phyloP scores from a whole-genome alignment of 1,140 invertebrate genomes.

The Reticulitermes speratus region DNA sequence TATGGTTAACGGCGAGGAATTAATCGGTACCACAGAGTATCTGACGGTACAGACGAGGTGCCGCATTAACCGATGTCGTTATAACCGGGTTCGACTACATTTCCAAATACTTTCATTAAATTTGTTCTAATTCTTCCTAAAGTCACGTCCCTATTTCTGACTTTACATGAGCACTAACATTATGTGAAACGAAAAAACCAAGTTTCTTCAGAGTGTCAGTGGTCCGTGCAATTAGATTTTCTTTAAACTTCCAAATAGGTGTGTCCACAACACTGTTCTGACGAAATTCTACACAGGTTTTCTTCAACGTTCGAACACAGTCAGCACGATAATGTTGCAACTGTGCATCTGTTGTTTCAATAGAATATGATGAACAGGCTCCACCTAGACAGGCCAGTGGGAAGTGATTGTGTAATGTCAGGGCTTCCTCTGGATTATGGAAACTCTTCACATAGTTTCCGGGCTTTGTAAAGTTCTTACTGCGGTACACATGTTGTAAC shows the following conservation, averaged over 20 bases:
- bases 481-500: constrained; percentile 88
- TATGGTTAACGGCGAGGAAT: too few species aligned
- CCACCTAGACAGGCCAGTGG: constrained; percentile 84
- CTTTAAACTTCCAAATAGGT: constrained; percentile 85
- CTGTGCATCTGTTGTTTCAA: constrained; percentile 80
- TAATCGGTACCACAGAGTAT: too few species aligned
- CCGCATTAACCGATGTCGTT: too few species aligned
- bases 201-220: constrained; percentile 68
- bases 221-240: constrained; percentile 67
- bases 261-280: constrained; percentile 81
- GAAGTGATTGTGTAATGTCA: constrained; percentile 91
- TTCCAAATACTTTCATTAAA: background rate
- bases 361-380: constrained; percentile 81
- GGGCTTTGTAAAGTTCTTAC: constrained; percentile 89
- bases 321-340: constrained; percentile 91
- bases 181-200: constrained; percentile 61
- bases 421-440: constrained; percentile 84
- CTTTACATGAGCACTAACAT: background rate
- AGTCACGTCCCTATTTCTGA: background rate
- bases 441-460: constrained; percentile 94
- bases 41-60: too few species aligned
- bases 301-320: constrained; percentile 86
- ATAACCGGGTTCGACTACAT: too few species aligned
- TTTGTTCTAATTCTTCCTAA: constrained; percentile 2
- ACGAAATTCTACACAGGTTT: constrained; percentile 79